Evolutionary conservation across 2,113 vertebrate species (phyloP), one percentile per base, ranked within the genome.

Genomic region (Podocnemis expansa): DNA sequence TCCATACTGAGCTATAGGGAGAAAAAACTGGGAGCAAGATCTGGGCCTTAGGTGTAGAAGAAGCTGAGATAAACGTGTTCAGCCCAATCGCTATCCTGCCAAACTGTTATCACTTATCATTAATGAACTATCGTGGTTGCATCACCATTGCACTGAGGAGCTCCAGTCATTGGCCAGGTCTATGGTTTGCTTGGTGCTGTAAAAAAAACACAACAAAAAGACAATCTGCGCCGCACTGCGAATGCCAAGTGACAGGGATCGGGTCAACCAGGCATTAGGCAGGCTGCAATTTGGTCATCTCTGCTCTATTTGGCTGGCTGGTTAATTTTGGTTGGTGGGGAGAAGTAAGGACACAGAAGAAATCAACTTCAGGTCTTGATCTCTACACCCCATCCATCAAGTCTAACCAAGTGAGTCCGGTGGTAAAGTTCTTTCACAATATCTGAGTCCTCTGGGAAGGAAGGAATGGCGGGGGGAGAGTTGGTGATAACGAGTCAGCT

Each of bases 401-500:
- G 51, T 8, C 58, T 67, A 51, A 82, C 73, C 90, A 86, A 51
- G 16, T 79, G 19, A 2, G 60, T 81, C 93, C 78, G 87, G 75
- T 76, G 60, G 73, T 78, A 70, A 38, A 10, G 54, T 84, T 95
- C 73, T 80, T 90, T 94, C 95, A 27, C 92, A 92, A 96, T 82
- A 34, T 24, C 87, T 97, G n/a, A 31, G 6, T 91, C 78, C 94
- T 75, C 93, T 85, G 82, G 84, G 88, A 91, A 87, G 73, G 82
- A 58, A 93, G 43, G 67, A 70, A 10, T 16, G n/a, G n/a, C 97
- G 96, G 94, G 96, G 89, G 80, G 76, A 63, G 94, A 93, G 84
- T 27, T 75, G 94, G 93, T 96, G 88, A 88, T 78, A 93, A 88
- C 94, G 93, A 97, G 89, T 88, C 75, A 16, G 78, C 84, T 29